These are phyloP conservation scores for Leptinotarsa rubiginosa DNA, from an alignment of 2,888 invertebrate genomes.

Conservation along the genomic window DNA sequence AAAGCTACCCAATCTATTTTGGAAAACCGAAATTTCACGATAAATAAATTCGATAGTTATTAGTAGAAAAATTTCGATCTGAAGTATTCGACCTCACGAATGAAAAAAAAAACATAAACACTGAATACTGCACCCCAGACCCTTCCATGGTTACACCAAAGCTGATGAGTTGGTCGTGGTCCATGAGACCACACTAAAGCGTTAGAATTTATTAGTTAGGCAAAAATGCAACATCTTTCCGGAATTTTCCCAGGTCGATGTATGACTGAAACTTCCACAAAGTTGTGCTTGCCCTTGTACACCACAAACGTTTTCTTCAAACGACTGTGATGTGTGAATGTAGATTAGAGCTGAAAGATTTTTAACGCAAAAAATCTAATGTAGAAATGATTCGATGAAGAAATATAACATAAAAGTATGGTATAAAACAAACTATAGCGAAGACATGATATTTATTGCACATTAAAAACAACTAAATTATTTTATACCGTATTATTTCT, in stretches of 20 bases:
- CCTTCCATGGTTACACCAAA: constrained; percentile 29
- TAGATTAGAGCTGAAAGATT: constrained; percentile 15
- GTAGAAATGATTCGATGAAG: not conserved
- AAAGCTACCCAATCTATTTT: too few relatives aligned
- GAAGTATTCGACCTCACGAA: not conserved
- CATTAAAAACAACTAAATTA: too few relatives aligned
- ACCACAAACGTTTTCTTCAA: constrained; percentile 24
- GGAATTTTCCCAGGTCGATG: constrained; percentile 13
- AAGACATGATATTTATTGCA: too few relatives aligned
- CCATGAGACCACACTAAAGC: constrained; percentile 65
- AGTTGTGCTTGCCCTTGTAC: constrained; percentile 15
- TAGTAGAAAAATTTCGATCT: not conserved
- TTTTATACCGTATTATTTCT: too few relatives aligned
- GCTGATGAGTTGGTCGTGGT: constrained; percentile 50
- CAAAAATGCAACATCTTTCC: constrained; percentile 9
- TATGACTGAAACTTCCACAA: constrained; percentile 1
- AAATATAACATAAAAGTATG: not conserved
- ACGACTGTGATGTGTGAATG: constrained; percentile 15
- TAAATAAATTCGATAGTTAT: too few relatives aligned
- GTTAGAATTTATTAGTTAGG: constrained; percentile 65
- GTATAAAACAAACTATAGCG: not conserved
- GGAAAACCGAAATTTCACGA: too few relatives aligned
- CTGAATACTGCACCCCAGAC: not conserved
- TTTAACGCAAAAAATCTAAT: not conserved
- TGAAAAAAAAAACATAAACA: not conserved